These are phyloP conservation scores for Spisula subtruncata DNA, from an alignment of 2,888 invertebrate genomes.

Conservation along the genomic window DNA sequence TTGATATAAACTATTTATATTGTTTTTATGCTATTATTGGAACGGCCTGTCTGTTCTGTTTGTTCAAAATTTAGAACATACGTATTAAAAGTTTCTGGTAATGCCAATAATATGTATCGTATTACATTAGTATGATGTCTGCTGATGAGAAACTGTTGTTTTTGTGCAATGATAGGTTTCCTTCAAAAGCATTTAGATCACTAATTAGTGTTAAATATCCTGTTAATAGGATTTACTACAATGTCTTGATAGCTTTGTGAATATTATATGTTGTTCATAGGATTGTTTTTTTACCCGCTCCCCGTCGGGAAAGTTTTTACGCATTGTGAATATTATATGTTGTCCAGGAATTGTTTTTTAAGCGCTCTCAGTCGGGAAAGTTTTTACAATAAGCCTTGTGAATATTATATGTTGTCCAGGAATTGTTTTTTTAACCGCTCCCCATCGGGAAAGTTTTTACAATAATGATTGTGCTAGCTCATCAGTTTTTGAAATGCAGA, in stretches of 20 bases:
- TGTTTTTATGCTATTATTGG: background rate
- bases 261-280: too few species aligned
- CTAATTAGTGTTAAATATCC: conserved; percentile 14
- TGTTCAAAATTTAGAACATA: background rate
- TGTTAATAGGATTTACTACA: background rate
- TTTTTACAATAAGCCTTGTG: too few species aligned
- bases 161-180: background rate
- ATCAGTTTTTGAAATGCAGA: conserved; percentile 20
- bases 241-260: background rate
- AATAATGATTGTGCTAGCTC: conserved; percentile 13
- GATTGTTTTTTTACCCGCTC: too few species aligned
- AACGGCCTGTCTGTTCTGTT: background rate
- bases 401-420: background rate
- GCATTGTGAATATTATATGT: background rate
- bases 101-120: background rate
- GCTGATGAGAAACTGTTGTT: background rate
- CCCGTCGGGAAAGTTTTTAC: too few species aligned
- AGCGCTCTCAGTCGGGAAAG: too few species aligned
- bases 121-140: background rate
- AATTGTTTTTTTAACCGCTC: conserved; percentile 9
- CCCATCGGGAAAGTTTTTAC: background rate
- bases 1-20: background rate
- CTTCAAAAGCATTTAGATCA: background rate
- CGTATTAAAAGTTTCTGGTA: background rate
- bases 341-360: too few species aligned